Percentiles rank a stretch among this genome's conserved stretches.
Conservation (phyloP, 2,888 invertebrate species). For the Acleris laterana region DNA sequence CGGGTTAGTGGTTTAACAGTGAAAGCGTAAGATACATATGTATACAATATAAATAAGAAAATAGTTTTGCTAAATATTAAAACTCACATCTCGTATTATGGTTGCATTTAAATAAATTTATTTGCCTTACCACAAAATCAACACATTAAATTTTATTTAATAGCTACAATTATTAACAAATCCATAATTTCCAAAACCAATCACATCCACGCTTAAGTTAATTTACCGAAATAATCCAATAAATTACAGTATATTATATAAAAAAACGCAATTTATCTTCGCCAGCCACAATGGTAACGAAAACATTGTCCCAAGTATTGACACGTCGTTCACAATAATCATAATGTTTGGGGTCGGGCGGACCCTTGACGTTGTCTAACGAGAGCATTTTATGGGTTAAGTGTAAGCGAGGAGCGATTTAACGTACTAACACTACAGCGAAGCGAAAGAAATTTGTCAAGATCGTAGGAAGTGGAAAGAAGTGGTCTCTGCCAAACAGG, state of each 20-base stretch:
- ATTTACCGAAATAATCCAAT: slow-evolving; percentile 62
- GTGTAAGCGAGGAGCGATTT: slow-evolving; percentile 32
- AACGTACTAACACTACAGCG: too few species aligned
- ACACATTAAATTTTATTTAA: too few species aligned
- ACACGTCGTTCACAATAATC: slow-evolving; percentile 74
- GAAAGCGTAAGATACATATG: too few species aligned
- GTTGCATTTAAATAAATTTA: too few species aligned
- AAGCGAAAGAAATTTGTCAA: too few species aligned
- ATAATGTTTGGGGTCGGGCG: slow-evolving; percentile 57
- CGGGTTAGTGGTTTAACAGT: too few species aligned
- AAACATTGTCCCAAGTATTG: slow-evolving; percentile 81
- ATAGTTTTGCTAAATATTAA: too few species aligned
- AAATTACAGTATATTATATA: slow-evolving; percentile 73
- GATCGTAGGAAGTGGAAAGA: too few species aligned
- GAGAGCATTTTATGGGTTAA: slow-evolving; percentile 46
- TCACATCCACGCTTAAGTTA: slow-evolving; percentile 55
- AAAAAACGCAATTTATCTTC: slow-evolving; percentile 79
- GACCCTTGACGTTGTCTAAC: slow-evolving; percentile 71
- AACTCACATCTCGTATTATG: too few species aligned
- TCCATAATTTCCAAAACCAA: slow-evolving; percentile 11
- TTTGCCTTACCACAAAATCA: too few species aligned
- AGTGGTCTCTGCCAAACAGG: too few species aligned
- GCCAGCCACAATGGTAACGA: slow-evolving; percentile 74
- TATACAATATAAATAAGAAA: too few species aligned
- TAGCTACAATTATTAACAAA: neutral